Percentiles rank a stretch among this genome's conserved stretches.
These are phyloP conservation scores for Podarcis siculus DNA, from an alignment of 2,797 vertebrate genomes.

Conservation along the genomic window DNA sequence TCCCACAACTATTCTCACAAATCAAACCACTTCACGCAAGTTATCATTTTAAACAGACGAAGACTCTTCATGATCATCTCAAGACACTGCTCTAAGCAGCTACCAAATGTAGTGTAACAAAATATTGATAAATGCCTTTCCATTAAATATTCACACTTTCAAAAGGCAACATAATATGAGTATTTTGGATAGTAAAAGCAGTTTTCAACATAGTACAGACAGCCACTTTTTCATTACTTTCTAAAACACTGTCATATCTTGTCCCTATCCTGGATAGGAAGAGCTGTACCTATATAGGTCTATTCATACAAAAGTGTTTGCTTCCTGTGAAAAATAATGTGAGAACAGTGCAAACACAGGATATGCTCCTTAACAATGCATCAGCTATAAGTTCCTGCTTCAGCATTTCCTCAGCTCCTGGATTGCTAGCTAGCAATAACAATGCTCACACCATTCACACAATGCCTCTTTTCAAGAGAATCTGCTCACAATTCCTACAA, in stretches of 20 bases:
- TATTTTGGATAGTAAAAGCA: not conserved
- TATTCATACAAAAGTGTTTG: not conserved
- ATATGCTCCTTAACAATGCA: not conserved
- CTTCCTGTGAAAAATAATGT: not conserved
- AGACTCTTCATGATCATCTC: not conserved
- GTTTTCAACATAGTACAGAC: not conserved
- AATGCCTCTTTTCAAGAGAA: not conserved
- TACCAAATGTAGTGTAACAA: not conserved
- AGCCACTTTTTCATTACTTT: not conserved
- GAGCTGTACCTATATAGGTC: not conserved
- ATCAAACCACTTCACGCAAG: not conserved
- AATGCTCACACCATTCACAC: not conserved
- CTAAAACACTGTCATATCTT: not conserved
- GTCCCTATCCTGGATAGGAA: not conserved
- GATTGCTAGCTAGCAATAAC: not conserved
- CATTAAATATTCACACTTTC: not conserved
- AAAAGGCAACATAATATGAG: not conserved
- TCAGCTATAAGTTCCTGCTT: not conserved
- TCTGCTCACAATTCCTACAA: not conserved
- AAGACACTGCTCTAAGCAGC: fast-evolving
- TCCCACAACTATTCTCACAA: not conserved
- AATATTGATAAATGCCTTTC: not conserved
- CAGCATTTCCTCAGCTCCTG: not conserved
- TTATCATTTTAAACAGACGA: fast-evolving
- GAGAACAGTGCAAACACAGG: not conserved